phyloP scores from a whole-genome alignment of 2,797 vertebrate species.

The Mycteria americana region DNA sequence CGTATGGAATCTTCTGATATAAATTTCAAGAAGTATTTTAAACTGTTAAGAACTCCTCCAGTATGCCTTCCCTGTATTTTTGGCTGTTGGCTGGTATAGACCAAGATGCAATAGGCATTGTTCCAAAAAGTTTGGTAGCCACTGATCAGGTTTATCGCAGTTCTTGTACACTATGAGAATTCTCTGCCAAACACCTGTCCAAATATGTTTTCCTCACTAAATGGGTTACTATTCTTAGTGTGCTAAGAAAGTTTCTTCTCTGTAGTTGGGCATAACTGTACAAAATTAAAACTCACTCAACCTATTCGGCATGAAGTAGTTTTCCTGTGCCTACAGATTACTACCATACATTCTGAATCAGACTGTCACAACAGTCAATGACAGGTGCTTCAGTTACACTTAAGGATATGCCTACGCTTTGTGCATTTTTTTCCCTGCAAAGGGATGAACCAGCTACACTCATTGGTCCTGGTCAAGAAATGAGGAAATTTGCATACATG shows the following conservation, averaged over 20 bases:
- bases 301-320: neutral
- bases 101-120: neutral
- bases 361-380: neutral
- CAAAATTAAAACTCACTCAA: neutral
- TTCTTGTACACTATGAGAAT: neutral
- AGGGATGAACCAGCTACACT: neutral
- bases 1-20: neutral
- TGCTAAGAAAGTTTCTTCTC: neutral
- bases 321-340: neutral
- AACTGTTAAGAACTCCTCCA: neutral
- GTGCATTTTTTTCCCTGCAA: neutral
- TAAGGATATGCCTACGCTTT: neutral
- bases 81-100: neutral
- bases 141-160: neutral
- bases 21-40: neutral
- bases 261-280: neutral
- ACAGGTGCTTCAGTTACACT: neutral
- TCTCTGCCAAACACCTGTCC: neutral
- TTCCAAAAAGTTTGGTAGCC: neutral
- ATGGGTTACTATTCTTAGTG: neutral
- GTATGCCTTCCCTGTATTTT: neutral
- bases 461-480: neutral
- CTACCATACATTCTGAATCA: neutral
- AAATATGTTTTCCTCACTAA: neutral
- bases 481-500: neutral